Conservation (phyloP, 2,888 invertebrate genomes). For the Pammene fasciana region DNA sequence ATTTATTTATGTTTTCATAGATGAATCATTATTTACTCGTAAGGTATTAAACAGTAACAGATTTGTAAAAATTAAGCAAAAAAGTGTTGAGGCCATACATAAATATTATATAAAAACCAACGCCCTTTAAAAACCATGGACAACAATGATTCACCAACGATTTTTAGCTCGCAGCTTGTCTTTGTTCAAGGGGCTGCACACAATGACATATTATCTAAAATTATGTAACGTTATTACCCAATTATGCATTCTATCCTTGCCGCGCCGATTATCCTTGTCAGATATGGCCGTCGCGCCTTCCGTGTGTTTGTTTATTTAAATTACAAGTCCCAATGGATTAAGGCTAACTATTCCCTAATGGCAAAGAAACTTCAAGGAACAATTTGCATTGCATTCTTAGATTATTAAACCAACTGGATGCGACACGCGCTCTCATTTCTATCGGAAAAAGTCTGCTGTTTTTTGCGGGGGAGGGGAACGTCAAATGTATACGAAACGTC, state of each 20-base stretch:
- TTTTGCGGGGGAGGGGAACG: too few species aligned
- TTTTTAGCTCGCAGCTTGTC: conserved; percentile 8
- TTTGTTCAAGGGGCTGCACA: conserved; percentile 30
- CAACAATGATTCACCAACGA: conserved; percentile 7
- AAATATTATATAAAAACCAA: not conserved
- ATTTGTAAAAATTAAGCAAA: too few species aligned
- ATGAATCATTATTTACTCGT: too few species aligned
- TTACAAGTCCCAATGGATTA: not conserved
- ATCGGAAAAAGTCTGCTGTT: too few species aligned
- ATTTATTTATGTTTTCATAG: too few species aligned
- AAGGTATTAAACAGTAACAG: too few species aligned
- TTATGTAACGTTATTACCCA: conserved; percentile 44
- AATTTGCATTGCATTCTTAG: too few species aligned
- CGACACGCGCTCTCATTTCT: too few species aligned
- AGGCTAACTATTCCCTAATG: conserved; percentile 10
- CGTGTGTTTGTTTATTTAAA: conserved; percentile 43
- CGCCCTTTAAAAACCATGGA: not conserved
- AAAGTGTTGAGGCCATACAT: too few species aligned
- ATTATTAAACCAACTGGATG: too few species aligned
- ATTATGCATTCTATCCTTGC: conserved; percentile 56
- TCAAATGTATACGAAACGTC: too few species aligned
- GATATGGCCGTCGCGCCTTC: conserved; percentile 46
- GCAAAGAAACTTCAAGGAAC: not conserved
- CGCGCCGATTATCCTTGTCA: conserved; percentile 57
- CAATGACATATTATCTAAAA: conserved; percentile 40